Conservation (phyloP, 1,140 invertebrate genomes). For the Glossosoma conforme region DNA sequence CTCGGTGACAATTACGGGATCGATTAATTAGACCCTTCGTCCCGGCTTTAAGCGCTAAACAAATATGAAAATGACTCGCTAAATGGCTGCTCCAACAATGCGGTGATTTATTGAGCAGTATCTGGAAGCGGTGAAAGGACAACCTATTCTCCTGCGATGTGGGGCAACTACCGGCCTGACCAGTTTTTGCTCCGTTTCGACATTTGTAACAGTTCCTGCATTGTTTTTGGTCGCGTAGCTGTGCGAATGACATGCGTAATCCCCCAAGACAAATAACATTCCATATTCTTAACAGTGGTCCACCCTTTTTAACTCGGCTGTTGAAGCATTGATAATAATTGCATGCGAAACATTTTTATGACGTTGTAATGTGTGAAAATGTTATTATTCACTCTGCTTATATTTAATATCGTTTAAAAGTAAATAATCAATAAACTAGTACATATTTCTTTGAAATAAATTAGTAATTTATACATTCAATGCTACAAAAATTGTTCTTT, state of each 20-base stretch:
- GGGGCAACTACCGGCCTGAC: slow-evolving; percentile 10
- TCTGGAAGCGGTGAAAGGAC: not conserved
- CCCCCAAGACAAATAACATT: slow-evolving; percentile 7
- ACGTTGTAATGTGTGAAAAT: no score
- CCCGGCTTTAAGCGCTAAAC: slow-evolving; percentile 10
- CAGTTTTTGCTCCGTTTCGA: slow-evolving; percentile 22
- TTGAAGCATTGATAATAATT: slow-evolving; percentile 1
- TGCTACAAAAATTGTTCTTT: no score
- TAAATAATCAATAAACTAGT: no score
- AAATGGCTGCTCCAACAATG: slow-evolving; percentile 26
- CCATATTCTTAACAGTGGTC: slow-evolving; percentile 2
- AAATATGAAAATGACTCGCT: slow-evolving; percentile 25
- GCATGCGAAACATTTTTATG: no score
- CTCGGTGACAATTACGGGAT: no score
- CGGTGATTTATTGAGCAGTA: slow-evolving; percentile 27
- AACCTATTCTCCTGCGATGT: not conserved
- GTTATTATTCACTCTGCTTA: no score
- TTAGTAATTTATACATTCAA: no score
- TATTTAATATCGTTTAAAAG: no score
- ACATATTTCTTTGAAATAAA: no score
- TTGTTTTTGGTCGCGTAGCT: slow-evolving; percentile 18
- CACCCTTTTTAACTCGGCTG: not conserved
- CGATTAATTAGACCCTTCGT: slow-evolving; percentile 30
- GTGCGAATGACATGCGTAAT: slow-evolving; percentile 13
- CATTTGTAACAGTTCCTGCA: slow-evolving; percentile 1